phyloP scores from a whole-genome alignment of 2,113 vertebrate genomes.

The Pedetes capensis region DNA sequence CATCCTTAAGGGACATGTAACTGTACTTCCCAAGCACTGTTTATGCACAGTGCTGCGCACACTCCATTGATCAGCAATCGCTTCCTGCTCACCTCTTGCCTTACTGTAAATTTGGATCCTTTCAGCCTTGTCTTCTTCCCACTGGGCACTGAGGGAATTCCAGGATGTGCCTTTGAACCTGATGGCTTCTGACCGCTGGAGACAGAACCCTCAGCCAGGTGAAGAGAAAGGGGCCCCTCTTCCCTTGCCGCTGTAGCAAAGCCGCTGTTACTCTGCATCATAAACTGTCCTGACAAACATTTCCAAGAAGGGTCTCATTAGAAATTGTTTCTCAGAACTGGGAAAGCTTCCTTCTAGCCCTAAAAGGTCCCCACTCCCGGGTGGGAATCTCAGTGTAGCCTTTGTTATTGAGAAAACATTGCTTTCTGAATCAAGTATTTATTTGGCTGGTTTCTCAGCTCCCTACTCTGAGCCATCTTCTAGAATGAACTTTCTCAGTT shows the following conservation, averaged over 20 bases:
- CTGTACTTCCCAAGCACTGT: background rate
- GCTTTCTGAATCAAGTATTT: background rate
- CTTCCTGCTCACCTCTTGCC: too few species aligned
- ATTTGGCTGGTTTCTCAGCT: background rate
- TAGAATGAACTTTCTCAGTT: too few species aligned
- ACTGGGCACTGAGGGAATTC: too few species aligned
- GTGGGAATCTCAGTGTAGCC: too few species aligned
- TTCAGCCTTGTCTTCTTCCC: too few species aligned
- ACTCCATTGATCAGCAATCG: fast-evolving
- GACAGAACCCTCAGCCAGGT: background rate
- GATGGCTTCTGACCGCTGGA: too few species aligned
- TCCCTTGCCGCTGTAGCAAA: background rate
- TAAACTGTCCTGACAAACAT: too few species aligned
- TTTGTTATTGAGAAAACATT: too few species aligned
- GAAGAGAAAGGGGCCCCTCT: background rate
- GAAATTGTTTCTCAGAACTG: background rate
- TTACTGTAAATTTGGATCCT: fast-evolving
- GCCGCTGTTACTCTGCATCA: background rate
- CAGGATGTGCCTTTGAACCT: background rate
- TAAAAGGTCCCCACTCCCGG: too few species aligned
- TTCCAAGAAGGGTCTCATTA: background rate
- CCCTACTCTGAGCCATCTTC: background rate
- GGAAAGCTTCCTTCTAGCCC: background rate
- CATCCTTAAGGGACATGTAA: background rate
- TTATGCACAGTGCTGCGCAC: background rate